Base-by-base conservation (phyloP, 1,140 invertebrate species). In the Temnothorax curvispinosus region DNA sequence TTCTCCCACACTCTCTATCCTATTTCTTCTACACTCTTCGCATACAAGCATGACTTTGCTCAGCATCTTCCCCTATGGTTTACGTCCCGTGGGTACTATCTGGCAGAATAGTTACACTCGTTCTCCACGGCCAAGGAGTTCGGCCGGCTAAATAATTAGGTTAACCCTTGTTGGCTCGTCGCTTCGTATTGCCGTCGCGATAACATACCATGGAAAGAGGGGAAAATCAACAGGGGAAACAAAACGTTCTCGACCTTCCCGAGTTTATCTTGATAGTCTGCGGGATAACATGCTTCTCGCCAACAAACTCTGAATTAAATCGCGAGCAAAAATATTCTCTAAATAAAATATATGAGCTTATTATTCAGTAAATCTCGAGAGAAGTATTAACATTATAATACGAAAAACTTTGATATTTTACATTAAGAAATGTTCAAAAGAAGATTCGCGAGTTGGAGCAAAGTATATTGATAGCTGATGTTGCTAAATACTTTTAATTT, bases 131-230 rank as follows among this genome's bases (percentile, higher is more conserved):
- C 71, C 87, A 85, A 86, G 91, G 76, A 91, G 91, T 92, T 94
- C 88, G 88, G 88, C 78, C 80, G 87, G 90, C 89, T 92, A 93
- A 93, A 93, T 94, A 94, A 94, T 94, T 93, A 92, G 91, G 91
- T 94, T 93, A 92, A 92, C 91, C 93, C 92, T 92, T 92, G 93
- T 94, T 92, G 91, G 87, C 89, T 92, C 67, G 74, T 84, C 86
- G 90, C 90, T 88, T 89, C 76, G 80, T 67, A 60, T 84, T 85
- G 82, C 60, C 74, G 77, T 82, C 77, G 80, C 72, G 81, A 90
- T 92, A 91, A 90, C 62, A 52, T 35, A 78, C 65, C n/a, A 35
- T 69, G 44, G 72, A 65, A 77, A 89, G 54, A 65, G 90, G 75
- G 71, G 88, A 88, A 93, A 91, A 91, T 82, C 80, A 90, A 90